phyloP scores from a whole-genome alignment of 2,888 invertebrate genomes.

The Ashinkailepas kermadecensis region DNA sequence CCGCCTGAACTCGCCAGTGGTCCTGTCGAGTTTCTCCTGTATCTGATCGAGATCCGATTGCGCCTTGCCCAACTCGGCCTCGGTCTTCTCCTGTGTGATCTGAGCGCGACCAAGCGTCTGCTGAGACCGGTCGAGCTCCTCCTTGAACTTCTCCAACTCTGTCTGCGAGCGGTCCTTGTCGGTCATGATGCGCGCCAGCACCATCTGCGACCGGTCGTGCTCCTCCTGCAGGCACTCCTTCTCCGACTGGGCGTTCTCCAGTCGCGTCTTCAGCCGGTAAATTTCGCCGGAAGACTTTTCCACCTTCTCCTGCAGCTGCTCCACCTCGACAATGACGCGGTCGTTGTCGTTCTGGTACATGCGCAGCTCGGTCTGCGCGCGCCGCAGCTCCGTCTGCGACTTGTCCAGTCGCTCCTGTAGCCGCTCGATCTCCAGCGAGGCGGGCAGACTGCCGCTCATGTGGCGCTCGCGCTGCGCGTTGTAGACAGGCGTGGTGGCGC shows the following conservation, averaged over 20 bases:
- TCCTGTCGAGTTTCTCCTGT: conserved; percentile 78
- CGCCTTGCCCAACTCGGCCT: conserved; percentile 77
- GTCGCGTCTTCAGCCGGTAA: conserved; percentile 82
- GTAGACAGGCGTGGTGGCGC: conserved; percentile 20
- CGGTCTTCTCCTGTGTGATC: conserved; percentile 82
- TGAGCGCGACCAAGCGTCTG: conserved; percentile 45
- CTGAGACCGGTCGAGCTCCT: conserved; percentile 79
- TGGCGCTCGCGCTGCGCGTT: conserved; percentile 22
- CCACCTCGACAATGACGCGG: conserved; percentile 70
- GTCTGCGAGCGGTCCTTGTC: conserved; percentile 35
- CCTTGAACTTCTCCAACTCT: conserved; percentile 67
- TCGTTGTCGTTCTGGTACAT: conserved; percentile 88
- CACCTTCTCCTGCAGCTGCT: conserved; percentile 79
- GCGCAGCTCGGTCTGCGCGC: conserved; percentile 80
- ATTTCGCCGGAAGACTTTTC: conserved; percentile 93
- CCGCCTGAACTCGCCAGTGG: conserved; percentile 70
- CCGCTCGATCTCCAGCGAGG: conserved; percentile 43
- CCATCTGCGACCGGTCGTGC: conserved; percentile 75
- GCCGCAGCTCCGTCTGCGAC: conserved; percentile 68
- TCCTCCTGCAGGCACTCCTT: conserved; percentile 88
- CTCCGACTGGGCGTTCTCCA: conserved; percentile 91
- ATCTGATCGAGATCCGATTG: conserved; percentile 84
- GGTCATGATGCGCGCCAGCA: conserved; percentile 47
- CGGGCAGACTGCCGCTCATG: conserved; percentile 23
- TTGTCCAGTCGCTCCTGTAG: conserved; percentile 68